Base-by-base conservation (phyloP, 2,888 invertebrate species). In the Synergus umbraculus region DNA sequence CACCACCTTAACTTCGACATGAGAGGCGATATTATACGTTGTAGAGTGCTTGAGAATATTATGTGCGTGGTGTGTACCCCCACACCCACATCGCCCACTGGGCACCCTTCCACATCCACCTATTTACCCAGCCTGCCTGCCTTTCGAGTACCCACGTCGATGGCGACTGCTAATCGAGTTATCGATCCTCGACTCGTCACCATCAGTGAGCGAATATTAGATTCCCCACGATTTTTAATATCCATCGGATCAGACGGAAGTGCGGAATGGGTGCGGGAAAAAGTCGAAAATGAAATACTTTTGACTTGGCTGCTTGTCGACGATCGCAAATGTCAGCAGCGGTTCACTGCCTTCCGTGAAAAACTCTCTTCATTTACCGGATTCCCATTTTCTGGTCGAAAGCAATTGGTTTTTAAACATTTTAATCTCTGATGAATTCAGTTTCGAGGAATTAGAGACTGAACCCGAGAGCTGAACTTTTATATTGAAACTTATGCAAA, bases 11-110 rank as follows among this genome's bases (percentile, higher is more conserved):
- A 82, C 81, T 82, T 78, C 81, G 77, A 82, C 81, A 81, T 83
- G 78, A 67, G 83, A 81, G 84, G 81, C 87, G 87, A 90, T 90
- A 90, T 89, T 90, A 90, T 90, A 87, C 86, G 86, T 84, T 88
- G 87, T 87, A 90, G 87, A 89, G 88, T 89, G 88, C 89, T 90
- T 86, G 87, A 88, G 88, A 87, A 88, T 89, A 89, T 90, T 88
- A 88, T 86, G 87, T 86, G 87, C 85, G 86, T 86, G 87, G 86
- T 86, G 86, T 83, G 83, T 83, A 85, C 85, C 83, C 80, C 76
- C 0, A 44, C 81, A 78, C 84, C 82, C 65, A 80, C 77, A 73
- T 69, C 78, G 67, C 80, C n/a, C 73, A 37, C 29, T 13, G 49
- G 69, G 29, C 69, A 69, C 69, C 69, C 69, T 69, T 69, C 44